A percentile compares a stretch with the other conserved stretches of the same genome.
These are phyloP conservation scores for Pseudorhombus dupliciocellatus DNA, from an alignment of 2,113 vertebrate genomes.

Conservation along the genomic window DNA sequence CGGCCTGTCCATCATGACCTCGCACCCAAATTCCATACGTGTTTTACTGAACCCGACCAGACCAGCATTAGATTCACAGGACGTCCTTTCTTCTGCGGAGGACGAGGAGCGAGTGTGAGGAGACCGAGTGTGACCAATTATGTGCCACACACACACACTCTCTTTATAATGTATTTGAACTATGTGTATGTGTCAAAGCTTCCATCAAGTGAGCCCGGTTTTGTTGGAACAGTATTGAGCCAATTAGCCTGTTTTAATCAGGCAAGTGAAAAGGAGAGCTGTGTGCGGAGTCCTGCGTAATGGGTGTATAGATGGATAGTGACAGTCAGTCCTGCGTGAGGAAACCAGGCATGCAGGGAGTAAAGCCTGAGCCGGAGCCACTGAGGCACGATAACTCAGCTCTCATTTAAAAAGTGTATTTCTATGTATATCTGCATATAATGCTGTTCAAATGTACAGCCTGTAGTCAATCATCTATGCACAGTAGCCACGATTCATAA, in stretches of 20 bases:
- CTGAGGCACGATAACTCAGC: conserved; percentile 44
- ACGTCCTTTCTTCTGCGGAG: background rate
- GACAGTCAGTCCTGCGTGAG: conserved; percentile 70
- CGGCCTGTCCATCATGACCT: background rate
- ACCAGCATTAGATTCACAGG: conserved; percentile 17
- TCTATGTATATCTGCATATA: conserved; percentile 25
- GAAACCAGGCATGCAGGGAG: conserved; percentile 53
- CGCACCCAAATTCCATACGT: conserved; percentile 16
- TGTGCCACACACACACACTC: conserved; percentile 14
- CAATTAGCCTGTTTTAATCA: conserved; percentile 69
- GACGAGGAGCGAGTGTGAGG: background rate
- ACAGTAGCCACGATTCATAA: conserved; percentile 6
- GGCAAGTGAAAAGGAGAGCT: conserved; percentile 40
- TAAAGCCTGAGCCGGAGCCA: conserved; percentile 54
- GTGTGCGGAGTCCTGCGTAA: conserved; percentile 55
- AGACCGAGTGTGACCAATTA: conserved; percentile 22
- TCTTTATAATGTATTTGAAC: conserved; percentile 38
- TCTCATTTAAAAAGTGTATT: conserved; percentile 56
- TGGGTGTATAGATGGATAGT: conserved; percentile 68
- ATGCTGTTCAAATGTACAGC: background rate
- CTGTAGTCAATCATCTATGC: background rate
- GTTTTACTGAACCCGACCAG: conserved; percentile 22
- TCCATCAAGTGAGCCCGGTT: conserved; percentile 28
- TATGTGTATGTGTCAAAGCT: conserved; percentile 18
- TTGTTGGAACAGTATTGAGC: conserved; percentile 34